Conservation (phyloP, 2,888 invertebrate species). For the Pemphredon lugubris region DNA sequence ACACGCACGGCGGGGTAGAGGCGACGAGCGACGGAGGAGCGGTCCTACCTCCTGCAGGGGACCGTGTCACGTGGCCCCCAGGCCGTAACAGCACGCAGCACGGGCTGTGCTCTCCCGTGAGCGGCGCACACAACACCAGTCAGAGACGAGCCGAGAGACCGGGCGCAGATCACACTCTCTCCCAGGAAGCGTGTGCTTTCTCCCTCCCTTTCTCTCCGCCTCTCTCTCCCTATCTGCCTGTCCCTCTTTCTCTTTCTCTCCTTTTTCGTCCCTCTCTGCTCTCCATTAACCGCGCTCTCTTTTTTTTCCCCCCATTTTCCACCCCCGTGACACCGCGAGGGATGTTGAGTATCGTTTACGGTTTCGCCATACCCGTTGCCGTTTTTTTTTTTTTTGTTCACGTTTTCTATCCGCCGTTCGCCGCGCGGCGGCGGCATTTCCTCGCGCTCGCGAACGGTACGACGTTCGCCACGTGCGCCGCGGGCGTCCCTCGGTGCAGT, state of each 20-base stretch:
- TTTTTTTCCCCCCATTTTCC: too few relatives aligned
- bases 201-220: constrained; percentile 60
- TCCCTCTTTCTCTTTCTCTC: constrained; percentile 25
- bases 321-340: too few relatives aligned
- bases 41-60: constrained; percentile 80
- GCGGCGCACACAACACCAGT: constrained; percentile 77
- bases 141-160: constrained; percentile 78
- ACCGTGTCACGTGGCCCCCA: constrained; percentile 79
- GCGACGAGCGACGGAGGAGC: constrained; percentile 50
- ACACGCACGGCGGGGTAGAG: constrained; percentile 48
- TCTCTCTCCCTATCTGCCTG: constrained; percentile 33
- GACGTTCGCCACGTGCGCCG: constrained; percentile 36
- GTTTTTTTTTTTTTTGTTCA: too few relatives aligned
- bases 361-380: background rate
- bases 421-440: constrained; percentile 35
- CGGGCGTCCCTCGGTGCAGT: constrained; percentile 7
- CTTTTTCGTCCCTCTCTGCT: constrained; percentile 19
- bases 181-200: constrained; percentile 64
- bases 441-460: background rate
- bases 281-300: constrained; percentile 8
- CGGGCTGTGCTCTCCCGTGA: constrained; percentile 71
- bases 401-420: background rate
- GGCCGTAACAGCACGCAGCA: constrained; percentile 68
- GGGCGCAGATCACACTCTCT: constrained; percentile 70
- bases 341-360: too few relatives aligned